phyloP scores from a whole-genome alignment of 2,113 vertebrate genomes.

The Pterocles gutturalis region DNA sequence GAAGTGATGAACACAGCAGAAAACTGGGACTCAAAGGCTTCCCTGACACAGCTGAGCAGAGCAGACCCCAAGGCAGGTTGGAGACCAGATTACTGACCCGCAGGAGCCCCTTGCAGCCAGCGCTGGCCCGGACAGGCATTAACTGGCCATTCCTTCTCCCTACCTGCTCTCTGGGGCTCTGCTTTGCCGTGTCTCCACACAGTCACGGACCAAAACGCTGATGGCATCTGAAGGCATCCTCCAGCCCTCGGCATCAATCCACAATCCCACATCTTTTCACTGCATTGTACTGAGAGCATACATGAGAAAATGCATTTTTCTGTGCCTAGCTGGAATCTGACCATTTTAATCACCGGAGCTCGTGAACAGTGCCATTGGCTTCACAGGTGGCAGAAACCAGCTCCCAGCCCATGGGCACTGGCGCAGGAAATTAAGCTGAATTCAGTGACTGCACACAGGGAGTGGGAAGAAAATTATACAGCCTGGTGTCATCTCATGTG shows the following conservation, averaged over 20 bases:
- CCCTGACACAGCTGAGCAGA: background rate
- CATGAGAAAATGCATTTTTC: background rate
- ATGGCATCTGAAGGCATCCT: background rate
- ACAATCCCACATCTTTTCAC: background rate
- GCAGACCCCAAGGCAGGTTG: background rate
- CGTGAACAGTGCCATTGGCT: background rate
- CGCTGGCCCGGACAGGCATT: background rate
- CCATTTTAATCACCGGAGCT: background rate
- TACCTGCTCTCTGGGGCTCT: background rate
- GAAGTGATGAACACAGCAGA: background rate
- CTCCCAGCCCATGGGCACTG: background rate
- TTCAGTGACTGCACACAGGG: background rate
- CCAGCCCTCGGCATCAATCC: background rate
- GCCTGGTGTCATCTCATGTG: background rate
- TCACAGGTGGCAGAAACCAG: background rate
- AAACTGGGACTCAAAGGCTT: background rate
- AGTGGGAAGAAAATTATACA: background rate
- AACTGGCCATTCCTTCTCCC: rapidly evolving
- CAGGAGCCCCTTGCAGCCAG: background rate
- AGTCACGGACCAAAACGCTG: background rate
- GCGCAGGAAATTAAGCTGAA: constrained; percentile 46
- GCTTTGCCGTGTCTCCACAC: rapidly evolving
- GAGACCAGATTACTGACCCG: rapidly evolving
- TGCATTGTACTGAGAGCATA: background rate
- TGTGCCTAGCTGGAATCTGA: background rate